Evolutionary conservation across 2,113 vertebrate species (phyloP), one percentile per base, ranked within the genome.

Genomic region (Hirundichthys speculiger): DNA sequence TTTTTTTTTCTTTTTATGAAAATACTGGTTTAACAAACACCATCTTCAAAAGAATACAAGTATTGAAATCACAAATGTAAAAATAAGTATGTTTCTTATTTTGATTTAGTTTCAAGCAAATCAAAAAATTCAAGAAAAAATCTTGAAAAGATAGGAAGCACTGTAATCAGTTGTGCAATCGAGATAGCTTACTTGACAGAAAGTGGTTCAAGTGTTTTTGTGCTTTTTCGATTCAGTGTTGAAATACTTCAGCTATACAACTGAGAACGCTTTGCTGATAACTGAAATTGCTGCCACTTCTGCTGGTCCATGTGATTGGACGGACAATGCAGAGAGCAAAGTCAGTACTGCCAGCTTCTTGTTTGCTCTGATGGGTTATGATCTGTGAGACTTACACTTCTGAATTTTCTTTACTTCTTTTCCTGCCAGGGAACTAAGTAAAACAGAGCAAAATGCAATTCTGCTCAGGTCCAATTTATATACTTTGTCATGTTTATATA

Each of bases 221-320:
- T 1, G 4, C 2, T 48, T 59, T 62, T 65, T 61, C 46, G 56
- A 49, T 22, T 19, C 24, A 56, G 3, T 34, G 30, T 34, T 34
- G 30, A 52, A 69, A 18, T 25, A 21, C 46, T 42, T 62, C 5
- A 64, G 9, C 20, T 7, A 5, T 15, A 30, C 25, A 27, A 48
- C 14, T 11, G 5, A 34, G 18, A 27, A 40, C 22, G 27, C n/a
- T 15, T 16, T 8, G 1, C 13, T 48, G 19, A 54, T 12, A 11
- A 20, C 3, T 42, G 30, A 72, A 51, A 41, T 18, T 43, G 19
- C 39, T 59, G 16, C 38, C 38, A 39, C 15, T 54, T 63, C 42
- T 27, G 24, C 20, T 13, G 48, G 55, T 21, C 45, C 24, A 38
- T 34, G 43, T 65, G 39, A 51, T 21, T 49, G 62, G 63, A 25